phyloP scores from a whole-genome alignment of 1,140 invertebrate species.

The Drosophila serrata region DNA sequence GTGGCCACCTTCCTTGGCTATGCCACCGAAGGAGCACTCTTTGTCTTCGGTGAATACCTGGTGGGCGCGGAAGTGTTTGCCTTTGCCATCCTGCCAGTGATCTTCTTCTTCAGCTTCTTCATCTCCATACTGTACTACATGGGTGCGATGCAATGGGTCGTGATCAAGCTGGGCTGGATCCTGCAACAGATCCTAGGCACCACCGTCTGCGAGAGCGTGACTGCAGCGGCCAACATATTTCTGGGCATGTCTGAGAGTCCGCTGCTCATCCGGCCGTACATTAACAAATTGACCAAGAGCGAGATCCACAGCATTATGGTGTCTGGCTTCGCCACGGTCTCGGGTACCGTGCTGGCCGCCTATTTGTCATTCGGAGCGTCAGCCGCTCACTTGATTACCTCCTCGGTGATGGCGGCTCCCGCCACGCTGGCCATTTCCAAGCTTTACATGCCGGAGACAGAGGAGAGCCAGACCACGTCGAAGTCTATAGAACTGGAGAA shows the following conservation, averaged over 20 bases:
- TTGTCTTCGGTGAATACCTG: constrained; percentile 93
- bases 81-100: constrained; percentile 93
- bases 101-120: constrained; percentile 96
- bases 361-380: constrained; percentile 96
- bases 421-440: constrained; percentile 95
- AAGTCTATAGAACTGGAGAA: constrained; percentile 88
- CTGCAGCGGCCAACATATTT: constrained; percentile 95
- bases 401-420: constrained; percentile 98
- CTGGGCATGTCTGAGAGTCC: constrained; percentile 96
- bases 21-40: constrained; percentile 91
- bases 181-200: constrained; percentile 92
- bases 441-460: constrained; percentile 95
- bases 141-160: constrained; percentile 94
- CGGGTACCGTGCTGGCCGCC: constrained; percentile 95
- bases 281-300: constrained; percentile 92
- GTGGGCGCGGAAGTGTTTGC: constrained; percentile 90
- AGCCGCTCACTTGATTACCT: constrained; percentile 93
- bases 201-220: constrained; percentile 96
- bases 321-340: constrained; percentile 97
- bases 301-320: constrained; percentile 97
- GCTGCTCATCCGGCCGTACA: constrained; percentile 94
- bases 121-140: constrained; percentile 95
- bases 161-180: constrained; percentile 92
- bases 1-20: constrained; percentile 93
- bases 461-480: constrained; percentile 90